Base-by-base conservation (phyloP, 2,113 vertebrate species). In the Cisticola juncidis region DNA sequence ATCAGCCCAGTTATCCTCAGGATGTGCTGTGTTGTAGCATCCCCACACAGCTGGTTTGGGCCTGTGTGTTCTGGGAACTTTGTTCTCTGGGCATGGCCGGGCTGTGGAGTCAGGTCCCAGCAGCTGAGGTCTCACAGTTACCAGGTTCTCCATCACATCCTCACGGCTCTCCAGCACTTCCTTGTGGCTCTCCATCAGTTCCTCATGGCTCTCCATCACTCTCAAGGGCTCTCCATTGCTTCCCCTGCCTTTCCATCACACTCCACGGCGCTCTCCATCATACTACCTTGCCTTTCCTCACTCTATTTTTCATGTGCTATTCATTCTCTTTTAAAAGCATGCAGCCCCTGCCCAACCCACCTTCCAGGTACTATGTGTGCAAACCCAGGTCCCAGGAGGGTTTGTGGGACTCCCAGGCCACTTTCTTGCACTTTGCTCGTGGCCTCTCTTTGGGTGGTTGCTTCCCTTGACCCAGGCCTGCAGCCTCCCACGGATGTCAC, bases 291-390 rank as follows among this genome's bases (percentile, higher is more conserved):
- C 21, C n/a, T 95, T 51, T 85, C 47, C 24, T 87, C 11, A 0
- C 40, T 69, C 26, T 40, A 4, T 20, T 54, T 78, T 88, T 80
- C 62, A 69, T 4, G 0, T 54, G 20, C 33, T 83, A 42, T 38
- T 93, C 31, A n/a, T 90, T 28, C 31, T 56, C 26, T 57, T 38
- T 56, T 35, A 60, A 0, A 1, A 74, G 19, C 12, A 0, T 21
- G 5, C 81, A 62, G 36, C n/a, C 45, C 16, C n/a, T 44, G 36
- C 40, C 14, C 66, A 62, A 22, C 23, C 74, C 66, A 20, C 2
- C 1, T 23, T 71, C n/a, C 44, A 54, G 61, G 36, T 2, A 0
- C 19, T 5, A 1, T 1, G 1, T 14, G 62, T 35, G 26, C 79
- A 54, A 31, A 90, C 20, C 23, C 65, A 65, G 61, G 29, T 6